Evolutionary conservation across 2,797 vertebrate species (phyloP).

Genomic region (Holocentrus rufus): DNA sequence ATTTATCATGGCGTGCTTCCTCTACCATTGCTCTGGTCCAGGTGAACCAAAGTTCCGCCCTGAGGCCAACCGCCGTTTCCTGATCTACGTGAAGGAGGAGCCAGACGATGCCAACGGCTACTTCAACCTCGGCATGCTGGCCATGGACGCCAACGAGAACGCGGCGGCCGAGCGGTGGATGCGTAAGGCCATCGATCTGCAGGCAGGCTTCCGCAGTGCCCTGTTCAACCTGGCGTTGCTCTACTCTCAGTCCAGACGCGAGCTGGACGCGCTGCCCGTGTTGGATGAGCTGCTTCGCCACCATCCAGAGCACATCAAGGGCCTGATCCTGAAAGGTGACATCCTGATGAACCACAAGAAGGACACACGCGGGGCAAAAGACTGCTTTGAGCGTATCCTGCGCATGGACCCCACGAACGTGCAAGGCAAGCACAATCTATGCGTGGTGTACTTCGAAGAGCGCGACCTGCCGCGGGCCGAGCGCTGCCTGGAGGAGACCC

Average conservation of each 20-base stretch:
- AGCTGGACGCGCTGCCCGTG: slow-evolving; percentile 90
- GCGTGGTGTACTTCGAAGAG: slow-evolving; percentile 98
- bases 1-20: background rate
- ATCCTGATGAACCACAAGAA: slow-evolving; percentile 99
- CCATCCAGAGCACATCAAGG: slow-evolving; percentile 96
- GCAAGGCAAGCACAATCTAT: slow-evolving; percentile 98
- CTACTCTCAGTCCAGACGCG: slow-evolving; percentile 92
- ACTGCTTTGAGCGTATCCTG: slow-evolving; percentile 93
- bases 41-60: slow-evolving; percentile 92
- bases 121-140: slow-evolving; percentile 98
- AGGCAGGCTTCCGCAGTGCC: slow-evolving; percentile 93
- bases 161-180: slow-evolving; percentile 93
- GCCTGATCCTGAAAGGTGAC: slow-evolving; percentile 96
- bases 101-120: slow-evolving; percentile 95
- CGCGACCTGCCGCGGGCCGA: slow-evolving; percentile 90
- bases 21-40: slow-evolving; percentile 55
- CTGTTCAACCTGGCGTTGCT: slow-evolving; percentile 96
- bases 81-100: slow-evolving; percentile 92
- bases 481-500: slow-evolving; percentile 91
- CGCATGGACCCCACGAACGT: slow-evolving; percentile 92
- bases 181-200: slow-evolving; percentile 92
- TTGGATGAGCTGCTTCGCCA: slow-evolving; percentile 90
- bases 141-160: slow-evolving; percentile 95
- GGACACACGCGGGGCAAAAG: slow-evolving; percentile 92
- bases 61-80: slow-evolving; percentile 94